A percentile compares a stretch with the other conserved stretches of the same genome.
Conservation (phyloP, 2,797 vertebrate genomes). For the Enteromius afrohamiltoni region DNA sequence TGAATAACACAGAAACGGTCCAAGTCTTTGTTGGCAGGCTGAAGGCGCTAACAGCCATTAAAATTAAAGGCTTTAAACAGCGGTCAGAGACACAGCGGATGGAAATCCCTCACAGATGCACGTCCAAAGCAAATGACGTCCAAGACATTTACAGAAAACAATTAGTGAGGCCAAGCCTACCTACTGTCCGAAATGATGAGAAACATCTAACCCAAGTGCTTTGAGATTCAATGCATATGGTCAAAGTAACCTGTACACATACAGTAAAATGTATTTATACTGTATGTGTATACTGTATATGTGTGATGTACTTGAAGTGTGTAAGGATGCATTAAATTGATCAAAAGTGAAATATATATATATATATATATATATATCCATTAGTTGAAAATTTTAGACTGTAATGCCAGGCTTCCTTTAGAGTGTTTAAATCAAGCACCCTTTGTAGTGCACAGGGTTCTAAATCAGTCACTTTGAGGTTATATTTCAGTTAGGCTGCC, state of each 20-base stretch:
- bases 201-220: background rate
- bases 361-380: no score
- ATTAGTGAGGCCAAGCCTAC: background rate
- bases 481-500: background rate
- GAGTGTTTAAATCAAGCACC: background rate
- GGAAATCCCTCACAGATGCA: constrained; percentile 47
- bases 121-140: background rate
- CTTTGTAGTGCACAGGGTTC: background rate
- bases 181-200: constrained; percentile 1
- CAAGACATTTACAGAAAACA: background rate
- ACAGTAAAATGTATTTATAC: no score
- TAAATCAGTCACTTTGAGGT: background rate
- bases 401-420: background rate
- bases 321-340: no score
- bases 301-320: no score
- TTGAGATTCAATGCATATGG: background rate
- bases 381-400: background rate
- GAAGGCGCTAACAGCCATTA: constrained; percentile 21
- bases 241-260: background rate
- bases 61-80: constrained; percentile 49
- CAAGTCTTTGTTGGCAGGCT: constrained; percentile 43
- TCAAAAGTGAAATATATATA: no score
- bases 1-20: constrained; percentile 22
- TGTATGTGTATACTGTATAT: no score
- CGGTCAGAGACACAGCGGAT: constrained; percentile 49